Percentiles rank a stretch among this genome's conserved stretches.
Conservation (phyloP, 2,888 invertebrate species). For the Podotricha telesiphe region DNA sequence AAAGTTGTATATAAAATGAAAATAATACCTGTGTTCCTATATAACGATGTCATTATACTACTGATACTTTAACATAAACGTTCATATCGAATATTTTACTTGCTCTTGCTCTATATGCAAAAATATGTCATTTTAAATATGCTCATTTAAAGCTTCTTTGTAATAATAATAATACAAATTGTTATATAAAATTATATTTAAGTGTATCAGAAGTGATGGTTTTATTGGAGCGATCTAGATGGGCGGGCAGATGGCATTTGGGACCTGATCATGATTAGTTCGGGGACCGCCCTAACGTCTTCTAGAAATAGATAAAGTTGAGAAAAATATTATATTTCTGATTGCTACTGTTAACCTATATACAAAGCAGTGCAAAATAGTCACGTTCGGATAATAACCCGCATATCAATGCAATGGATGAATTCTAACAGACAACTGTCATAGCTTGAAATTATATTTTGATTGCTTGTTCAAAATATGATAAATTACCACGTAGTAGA, state of each 20-base stretch:
- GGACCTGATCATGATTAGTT: constrained; percentile 72
- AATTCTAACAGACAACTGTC: not conserved
- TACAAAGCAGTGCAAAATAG: constrained; percentile 14
- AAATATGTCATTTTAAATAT: not conserved
- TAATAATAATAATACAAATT: constrained; percentile 4
- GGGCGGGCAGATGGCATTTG: constrained; percentile 64
- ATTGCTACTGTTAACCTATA: constrained; percentile 40
- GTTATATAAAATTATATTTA: constrained; percentile 24
- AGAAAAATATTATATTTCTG: constrained; percentile 41
- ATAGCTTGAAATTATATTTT: not conserved
- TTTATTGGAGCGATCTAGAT: constrained; percentile 49
- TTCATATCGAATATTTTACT: not conserved
- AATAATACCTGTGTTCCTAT: not conserved
- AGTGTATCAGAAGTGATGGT: constrained; percentile 39
- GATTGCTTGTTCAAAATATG: not conserved
- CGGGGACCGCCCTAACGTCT: constrained; percentile 63
- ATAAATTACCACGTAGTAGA: not conserved
- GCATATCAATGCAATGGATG: not conserved
- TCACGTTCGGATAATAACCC: not conserved
- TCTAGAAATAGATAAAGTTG: constrained; percentile 48
- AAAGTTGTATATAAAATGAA: not conserved
- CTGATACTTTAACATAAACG: not conserved
- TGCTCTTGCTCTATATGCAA: not conserved
- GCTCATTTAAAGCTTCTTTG: not conserved
- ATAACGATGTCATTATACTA: not conserved